Evolutionary conservation across 2,888 invertebrate species (phyloP), one percentile per base, ranked within the genome.

Genomic region (Aethes cnicana): DNA sequence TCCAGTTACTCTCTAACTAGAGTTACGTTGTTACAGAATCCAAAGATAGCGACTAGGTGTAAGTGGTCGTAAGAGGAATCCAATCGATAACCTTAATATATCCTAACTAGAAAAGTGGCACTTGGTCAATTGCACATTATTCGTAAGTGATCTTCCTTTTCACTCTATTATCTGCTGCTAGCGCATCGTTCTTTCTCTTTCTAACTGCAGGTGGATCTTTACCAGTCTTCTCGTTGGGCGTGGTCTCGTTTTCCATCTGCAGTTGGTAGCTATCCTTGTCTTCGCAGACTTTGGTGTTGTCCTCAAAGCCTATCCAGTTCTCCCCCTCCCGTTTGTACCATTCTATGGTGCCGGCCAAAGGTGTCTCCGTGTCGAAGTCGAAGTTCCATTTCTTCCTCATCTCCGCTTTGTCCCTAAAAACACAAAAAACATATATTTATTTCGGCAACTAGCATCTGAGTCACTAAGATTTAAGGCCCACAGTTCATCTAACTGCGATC

Each of bases 361-460:
- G 72, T 1, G 72, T 62, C 53, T 91, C 92, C 1, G 86, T 89
- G 50, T 74, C 75, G 46, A 92, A 91, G 68, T 92, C 92, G 37
- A 91, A 92, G 61, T 92, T 92, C 86, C 90, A 92, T 55, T 81
- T 84, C 9, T 69, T 61, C 25, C 67, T 77, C 6, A 82, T 86
- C 62, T 81, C 70, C 3, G 64, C 54, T 25, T 37, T 36, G 14
- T 50, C 50, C 30, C 50, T 50, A 18, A 25, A 50, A 50, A 20
- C n/a, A 28, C 26, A 3, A 9, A 21, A 12, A 16, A 8, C 1
- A 5, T 32, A 11, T 14, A 3, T 28, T 12, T n/a, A n/a, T n/a
- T n/a, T n/a, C n/a, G n/a, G n/a, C n/a, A n/a, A n/a, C n/a, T n/a
- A n/a, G n/a, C n/a, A n/a, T n/a, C n/a, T n/a, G n/a, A n/a, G n/a